Conservation (phyloP, 2,888 invertebrate genomes). For the Notodonta dromedarius region DNA sequence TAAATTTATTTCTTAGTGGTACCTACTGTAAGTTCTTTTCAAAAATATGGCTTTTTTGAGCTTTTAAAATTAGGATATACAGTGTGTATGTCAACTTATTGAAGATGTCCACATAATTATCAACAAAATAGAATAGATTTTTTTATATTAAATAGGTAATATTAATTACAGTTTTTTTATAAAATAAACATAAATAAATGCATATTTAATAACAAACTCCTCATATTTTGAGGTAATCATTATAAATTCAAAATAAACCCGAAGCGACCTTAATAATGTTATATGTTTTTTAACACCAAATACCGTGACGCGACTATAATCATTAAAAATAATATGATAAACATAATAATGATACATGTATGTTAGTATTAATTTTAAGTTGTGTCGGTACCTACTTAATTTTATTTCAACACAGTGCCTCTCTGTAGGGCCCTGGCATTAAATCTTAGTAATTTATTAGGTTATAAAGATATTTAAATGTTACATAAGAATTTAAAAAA, state of each 20-base stretch:
- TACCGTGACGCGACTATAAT: background rate
- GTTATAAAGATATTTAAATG: too few relatives aligned
- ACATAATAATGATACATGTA: too few relatives aligned
- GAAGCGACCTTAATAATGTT: background rate
- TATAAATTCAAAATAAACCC: too few relatives aligned
- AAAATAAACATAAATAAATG: background rate
- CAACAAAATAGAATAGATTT: too few relatives aligned
- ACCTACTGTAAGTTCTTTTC: background rate
- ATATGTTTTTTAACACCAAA: background rate
- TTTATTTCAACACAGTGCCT: too few relatives aligned
- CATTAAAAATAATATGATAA: too few relatives aligned
- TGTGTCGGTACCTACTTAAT: background rate
- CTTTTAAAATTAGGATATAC: background rate
- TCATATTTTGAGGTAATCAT: background rate
- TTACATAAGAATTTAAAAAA: too few relatives aligned
- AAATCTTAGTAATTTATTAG: too few relatives aligned
- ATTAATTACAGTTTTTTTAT: background rate
- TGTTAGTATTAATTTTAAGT: background rate
- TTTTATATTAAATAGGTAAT: background rate
- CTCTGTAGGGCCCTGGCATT: too few relatives aligned
- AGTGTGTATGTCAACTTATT: too few relatives aligned
- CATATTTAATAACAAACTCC: background rate
- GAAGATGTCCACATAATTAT: too few relatives aligned
- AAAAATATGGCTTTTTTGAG: background rate
- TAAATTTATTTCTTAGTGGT: background rate